phyloP scores from a whole-genome alignment of 2,888 invertebrate genomes.

The Drosophila atroscutellata region DNA sequence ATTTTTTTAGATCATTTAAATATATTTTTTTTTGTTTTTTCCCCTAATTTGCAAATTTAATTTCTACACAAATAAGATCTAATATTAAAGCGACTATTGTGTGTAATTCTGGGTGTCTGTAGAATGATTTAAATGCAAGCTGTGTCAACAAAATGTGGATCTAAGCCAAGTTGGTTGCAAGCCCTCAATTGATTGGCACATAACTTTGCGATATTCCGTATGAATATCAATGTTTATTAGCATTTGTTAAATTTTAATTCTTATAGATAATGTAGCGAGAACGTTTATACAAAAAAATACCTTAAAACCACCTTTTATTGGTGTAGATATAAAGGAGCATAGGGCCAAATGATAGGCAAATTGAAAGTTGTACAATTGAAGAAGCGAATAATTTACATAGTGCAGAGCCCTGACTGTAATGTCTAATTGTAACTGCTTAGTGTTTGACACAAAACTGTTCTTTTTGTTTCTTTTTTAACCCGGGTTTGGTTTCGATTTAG shows the following conservation, averaged over 20 bases:
- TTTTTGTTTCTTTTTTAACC: neutral
- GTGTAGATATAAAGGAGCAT: slow-evolving; percentile 18
- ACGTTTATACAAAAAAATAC: slow-evolving; percentile 69
- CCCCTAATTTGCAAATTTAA: neutral
- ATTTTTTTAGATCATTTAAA: neutral
- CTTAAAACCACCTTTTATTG: slow-evolving; percentile 37
- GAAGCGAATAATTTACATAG: slow-evolving; percentile 72
- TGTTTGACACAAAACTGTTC: slow-evolving; percentile 69
- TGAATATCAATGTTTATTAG: slow-evolving; percentile 62
- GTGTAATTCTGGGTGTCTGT: neutral
- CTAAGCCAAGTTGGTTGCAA: slow-evolving; percentile 8
- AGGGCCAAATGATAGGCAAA: slow-evolving; percentile 30
- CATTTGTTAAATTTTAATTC: slow-evolving; percentile 45
- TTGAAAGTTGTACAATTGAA: slow-evolving; percentile 51
- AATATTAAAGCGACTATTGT: neutral
- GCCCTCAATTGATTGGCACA: slow-evolving; percentile 20
- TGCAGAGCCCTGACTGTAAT: slow-evolving; percentile 31
- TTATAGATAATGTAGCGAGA: slow-evolving; percentile 56
- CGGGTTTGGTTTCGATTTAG: slow-evolving; percentile 84
- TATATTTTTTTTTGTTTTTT: neutral
- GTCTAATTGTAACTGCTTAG: slow-evolving; percentile 52
- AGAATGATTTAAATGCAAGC: neutral
- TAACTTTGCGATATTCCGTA: slow-evolving; percentile 25
- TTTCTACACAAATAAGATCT: neutral
- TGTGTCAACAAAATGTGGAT: slow-evolving; percentile 9